Percentiles rank a stretch among this genome's conserved stretches.
phyloP scores from a whole-genome alignment of 2,888 invertebrate genomes.

The Luffia ferchaultella region DNA sequence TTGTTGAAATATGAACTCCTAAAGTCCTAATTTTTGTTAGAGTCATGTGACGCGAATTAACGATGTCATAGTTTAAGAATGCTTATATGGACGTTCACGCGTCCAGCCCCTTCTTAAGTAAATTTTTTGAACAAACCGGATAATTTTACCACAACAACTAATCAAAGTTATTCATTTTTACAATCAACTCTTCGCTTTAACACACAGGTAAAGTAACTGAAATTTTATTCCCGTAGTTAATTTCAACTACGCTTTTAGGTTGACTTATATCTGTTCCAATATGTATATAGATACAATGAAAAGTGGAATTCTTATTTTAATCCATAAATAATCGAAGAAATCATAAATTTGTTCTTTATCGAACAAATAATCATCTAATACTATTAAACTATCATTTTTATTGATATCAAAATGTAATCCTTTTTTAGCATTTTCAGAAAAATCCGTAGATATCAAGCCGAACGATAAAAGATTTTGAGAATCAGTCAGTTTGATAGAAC shows the following conservation, averaged over 20 bases:
- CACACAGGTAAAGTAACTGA: neutral
- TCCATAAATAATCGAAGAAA: constrained; percentile 52
- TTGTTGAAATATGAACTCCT: too few species aligned
- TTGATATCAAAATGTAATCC: neutral
- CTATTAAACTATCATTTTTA: neutral
- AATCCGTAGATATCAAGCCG: constrained; percentile 37
- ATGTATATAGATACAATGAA: constrained; percentile 49
- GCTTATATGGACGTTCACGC: too few species aligned
- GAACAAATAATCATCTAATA: neutral
- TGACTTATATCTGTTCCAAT: constrained; percentile 47
- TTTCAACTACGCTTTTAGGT: neutral
- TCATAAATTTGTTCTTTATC: constrained; percentile 13
- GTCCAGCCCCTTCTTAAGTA: too few species aligned
- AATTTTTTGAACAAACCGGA: too few species aligned
- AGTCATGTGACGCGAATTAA: too few species aligned
- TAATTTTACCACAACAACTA: too few species aligned
- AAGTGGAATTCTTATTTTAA: constrained; percentile 37
- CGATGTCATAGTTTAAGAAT: too few species aligned
- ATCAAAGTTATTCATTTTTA: neutral
- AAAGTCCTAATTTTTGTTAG: too few species aligned
- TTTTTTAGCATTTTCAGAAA: constrained; percentile 22
- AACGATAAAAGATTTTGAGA: constrained; percentile 26
- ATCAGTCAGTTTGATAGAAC: constrained; percentile 24
- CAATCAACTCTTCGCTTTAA: neutral
- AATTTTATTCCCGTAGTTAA: neutral